These are phyloP conservation scores for Valencia hispanica DNA, from an alignment of 2,797 vertebrate genomes.

Conservation along the genomic window DNA sequence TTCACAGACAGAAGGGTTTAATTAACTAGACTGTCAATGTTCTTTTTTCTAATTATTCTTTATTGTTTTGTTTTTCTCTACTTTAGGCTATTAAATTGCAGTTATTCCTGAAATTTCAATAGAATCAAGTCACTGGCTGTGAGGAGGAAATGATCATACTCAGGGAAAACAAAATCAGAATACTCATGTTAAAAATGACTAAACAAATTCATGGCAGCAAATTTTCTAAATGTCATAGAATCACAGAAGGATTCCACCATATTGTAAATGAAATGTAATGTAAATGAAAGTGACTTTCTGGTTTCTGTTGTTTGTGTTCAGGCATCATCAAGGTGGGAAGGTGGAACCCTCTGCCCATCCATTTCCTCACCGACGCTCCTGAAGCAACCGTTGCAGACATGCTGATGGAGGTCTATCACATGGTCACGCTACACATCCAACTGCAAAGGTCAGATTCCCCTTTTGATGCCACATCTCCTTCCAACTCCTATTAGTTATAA, in stretches of 20 bases:
- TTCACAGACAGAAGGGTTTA: slow-evolving; percentile 1
- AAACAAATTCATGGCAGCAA: background rate
- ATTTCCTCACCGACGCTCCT: slow-evolving; percentile 95
- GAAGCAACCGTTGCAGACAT: slow-evolving; percentile 95
- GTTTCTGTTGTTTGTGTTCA: slow-evolving; percentile 86
- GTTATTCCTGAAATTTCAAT: background rate
- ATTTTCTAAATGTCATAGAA: background rate
- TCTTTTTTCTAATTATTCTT: background rate
- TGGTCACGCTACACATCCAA: slow-evolving; percentile 92
- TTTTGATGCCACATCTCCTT: no score
- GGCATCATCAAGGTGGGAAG: slow-evolving; percentile 98
- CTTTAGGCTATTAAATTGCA: background rate
- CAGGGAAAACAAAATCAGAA: background rate
- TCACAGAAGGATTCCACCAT: background rate
- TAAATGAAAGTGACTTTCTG: no score
- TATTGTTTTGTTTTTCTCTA: background rate
- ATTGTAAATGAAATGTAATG: background rate
- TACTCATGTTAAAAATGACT: background rate
- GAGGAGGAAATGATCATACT: no score
- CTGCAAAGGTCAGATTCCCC: slow-evolving; percentile 88
- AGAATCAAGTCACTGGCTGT: background rate
- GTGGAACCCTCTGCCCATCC: slow-evolving; percentile 98
- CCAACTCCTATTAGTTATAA: background rate
- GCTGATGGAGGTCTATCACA: slow-evolving; percentile 93
- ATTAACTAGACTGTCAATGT: slow-evolving; percentile 1